Percentiles rank a stretch among this genome's conserved stretches.
These are phyloP conservation scores for Myripristis jacobus DNA, from an alignment of 2,797 vertebrate genomes.

Conservation along the genomic window DNA sequence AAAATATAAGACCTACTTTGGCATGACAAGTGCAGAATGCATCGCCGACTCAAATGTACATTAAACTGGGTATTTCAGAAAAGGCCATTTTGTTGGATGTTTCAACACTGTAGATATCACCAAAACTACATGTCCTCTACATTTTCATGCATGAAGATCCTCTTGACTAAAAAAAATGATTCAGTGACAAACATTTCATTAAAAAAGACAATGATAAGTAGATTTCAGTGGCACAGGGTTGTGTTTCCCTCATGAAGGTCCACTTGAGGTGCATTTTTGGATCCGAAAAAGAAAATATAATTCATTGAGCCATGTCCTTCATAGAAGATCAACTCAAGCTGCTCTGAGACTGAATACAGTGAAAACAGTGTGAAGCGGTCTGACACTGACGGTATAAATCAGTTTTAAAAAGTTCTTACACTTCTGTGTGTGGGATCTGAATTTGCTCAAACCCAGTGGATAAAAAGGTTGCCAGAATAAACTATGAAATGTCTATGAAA, in stretches of 20 bases:
- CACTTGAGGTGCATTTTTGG: not conserved
- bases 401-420: not conserved
- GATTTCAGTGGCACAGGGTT: too few species aligned
- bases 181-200: not conserved
- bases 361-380: not conserved
- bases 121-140: not conserved
- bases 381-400: not conserved
- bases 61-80: too few species aligned
- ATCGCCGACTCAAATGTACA: conserved; percentile 35
- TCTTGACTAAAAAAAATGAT: not conserved
- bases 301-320: not conserved
- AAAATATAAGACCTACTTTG: conserved; percentile 39
- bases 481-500: too few species aligned
- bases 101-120: conserved; percentile 3
- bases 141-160: not conserved
- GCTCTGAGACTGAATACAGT: not conserved
- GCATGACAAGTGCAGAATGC: conserved; percentile 20
- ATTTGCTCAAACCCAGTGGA: too few species aligned
- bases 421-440: not conserved
- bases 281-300: not conserved
- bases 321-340: not conserved
- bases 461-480: too few species aligned
- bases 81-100: too few species aligned
- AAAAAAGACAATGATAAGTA: too few species aligned
- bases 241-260: not conserved